Percentiles rank a stretch among this genome's conserved stretches.
Conservation (phyloP, 2,113 vertebrate species). For the Ariopsis seemanni region DNA sequence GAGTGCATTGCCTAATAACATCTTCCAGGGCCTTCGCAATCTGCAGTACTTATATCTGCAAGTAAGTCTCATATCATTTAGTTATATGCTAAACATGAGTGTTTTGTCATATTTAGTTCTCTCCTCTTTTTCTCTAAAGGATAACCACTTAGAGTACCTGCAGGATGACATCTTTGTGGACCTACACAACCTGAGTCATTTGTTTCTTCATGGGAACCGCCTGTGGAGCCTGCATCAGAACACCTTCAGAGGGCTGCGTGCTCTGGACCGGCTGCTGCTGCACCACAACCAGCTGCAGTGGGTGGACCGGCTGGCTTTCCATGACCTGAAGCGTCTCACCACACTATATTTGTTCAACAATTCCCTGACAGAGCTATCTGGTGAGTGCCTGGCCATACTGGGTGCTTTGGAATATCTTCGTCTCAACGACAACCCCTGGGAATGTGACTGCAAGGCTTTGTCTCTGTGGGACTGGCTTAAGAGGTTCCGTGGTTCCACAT, state of each 20-base stretch:
- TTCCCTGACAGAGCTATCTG: slow-evolving; percentile 87
- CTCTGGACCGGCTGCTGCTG: slow-evolving; percentile 91
- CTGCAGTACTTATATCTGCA: slow-evolving; percentile 98
- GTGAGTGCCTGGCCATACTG: slow-evolving; percentile 86
- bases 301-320: slow-evolving; percentile 89
- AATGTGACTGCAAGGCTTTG: slow-evolving; percentile 88
- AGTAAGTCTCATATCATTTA: slow-evolving; percentile 68
- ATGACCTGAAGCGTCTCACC: slow-evolving; percentile 91
- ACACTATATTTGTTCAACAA: slow-evolving; percentile 98
- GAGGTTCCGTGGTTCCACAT: slow-evolving; percentile 90
- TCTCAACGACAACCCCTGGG: slow-evolving; percentile 96
- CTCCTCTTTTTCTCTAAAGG: slow-evolving; percentile 64
- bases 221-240: slow-evolving; percentile 93
- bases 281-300: slow-evolving; percentile 96
- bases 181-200: slow-evolving; percentile 96
- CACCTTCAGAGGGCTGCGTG: slow-evolving; percentile 90
- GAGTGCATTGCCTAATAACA: slow-evolving; percentile 84
- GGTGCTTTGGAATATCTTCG: slow-evolving; percentile 92
- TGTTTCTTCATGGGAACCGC: slow-evolving; percentile 96
- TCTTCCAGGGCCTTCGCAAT: slow-evolving; percentile 91
- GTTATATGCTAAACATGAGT: background rate
- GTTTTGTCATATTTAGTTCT: background rate
- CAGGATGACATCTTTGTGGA: slow-evolving; percentile 95
- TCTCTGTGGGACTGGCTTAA: slow-evolving; percentile 97
- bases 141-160: slow-evolving; percentile 93